Percentiles rank a stretch among this genome's conserved stretches.
These are phyloP conservation scores for Heliornis fulica DNA, from an alignment of 2,113 vertebrate species.

Conservation along the genomic window DNA sequence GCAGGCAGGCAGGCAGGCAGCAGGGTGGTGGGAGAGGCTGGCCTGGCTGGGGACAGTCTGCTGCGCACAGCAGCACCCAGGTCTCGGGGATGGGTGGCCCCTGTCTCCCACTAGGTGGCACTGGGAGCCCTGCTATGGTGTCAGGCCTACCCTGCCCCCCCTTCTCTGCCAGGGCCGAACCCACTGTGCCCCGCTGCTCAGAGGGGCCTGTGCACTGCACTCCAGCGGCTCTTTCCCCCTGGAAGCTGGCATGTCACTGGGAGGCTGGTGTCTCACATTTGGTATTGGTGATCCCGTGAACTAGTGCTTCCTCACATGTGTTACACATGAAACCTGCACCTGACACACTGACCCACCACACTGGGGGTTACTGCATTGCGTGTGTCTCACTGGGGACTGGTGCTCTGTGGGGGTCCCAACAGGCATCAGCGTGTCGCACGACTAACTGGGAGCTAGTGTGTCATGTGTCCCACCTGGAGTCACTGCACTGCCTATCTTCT, in stretches of 20 bases:
- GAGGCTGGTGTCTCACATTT: neutral
- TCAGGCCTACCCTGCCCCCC: neutral
- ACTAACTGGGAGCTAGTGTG: neutral
- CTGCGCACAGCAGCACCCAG: neutral
- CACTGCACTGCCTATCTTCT: too few species aligned
- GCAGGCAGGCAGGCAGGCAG: neutral
- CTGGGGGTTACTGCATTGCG: neutral
- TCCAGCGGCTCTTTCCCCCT: neutral
- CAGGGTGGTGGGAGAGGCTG: neutral
- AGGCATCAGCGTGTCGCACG: too few species aligned
- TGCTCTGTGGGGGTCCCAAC: too few species aligned
- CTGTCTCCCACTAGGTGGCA: conserved; percentile 58
- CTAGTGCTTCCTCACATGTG: too few species aligned
- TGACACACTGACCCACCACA: neutral
- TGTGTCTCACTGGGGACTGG: rapidly evolving
- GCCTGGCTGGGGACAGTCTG: neutral
- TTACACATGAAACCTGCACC: neutral
- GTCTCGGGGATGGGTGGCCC: neutral
- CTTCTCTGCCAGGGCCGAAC: neutral
- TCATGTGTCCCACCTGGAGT: too few species aligned
- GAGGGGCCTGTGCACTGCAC: neutral
- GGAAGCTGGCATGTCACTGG: rapidly evolving
- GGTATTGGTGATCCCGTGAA: neutral
- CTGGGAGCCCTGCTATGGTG: conserved; percentile 30
- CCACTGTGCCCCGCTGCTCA: neutral